Conservation (phyloP, 2,797 vertebrate species). For the Microchirus variegatus region DNA sequence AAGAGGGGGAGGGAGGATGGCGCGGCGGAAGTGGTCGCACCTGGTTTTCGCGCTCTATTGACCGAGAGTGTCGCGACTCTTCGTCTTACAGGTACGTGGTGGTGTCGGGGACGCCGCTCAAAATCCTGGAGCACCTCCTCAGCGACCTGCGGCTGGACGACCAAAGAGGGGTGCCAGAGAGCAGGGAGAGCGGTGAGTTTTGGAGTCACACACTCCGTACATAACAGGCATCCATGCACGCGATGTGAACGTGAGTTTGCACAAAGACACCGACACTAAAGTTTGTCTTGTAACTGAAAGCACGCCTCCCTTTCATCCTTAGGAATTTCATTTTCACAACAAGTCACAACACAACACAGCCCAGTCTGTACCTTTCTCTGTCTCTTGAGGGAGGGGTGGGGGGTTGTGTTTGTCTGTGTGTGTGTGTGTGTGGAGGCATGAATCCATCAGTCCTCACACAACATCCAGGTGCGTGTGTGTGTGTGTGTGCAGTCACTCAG, state of each 20-base stretch:
- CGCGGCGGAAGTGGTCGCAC: conserved; percentile 7
- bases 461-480: conserved; percentile 29
- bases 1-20: conserved; percentile 36
- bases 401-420: conserved; percentile 1
- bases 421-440: conserved; percentile 5
- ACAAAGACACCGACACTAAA: background rate
- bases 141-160: conserved; percentile 94
- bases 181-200: conserved; percentile 91
- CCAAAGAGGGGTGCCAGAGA: conserved; percentile 80
- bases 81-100: conserved; percentile 92
- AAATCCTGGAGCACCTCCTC: conserved; percentile 97
- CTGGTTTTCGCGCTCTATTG: conserved; percentile 80
- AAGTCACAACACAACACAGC: conserved; percentile 60
- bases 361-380: conserved; percentile 8
- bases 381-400: conserved; percentile 12
- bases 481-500: conserved; percentile 16
- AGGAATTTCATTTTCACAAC: conserved; percentile 39
- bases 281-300: conserved; percentile 4
- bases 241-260: background rate
- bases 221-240: background rate
- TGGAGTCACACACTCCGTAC: background rate
- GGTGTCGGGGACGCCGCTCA: conserved; percentile 96
- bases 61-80: conserved; percentile 80
- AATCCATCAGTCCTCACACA: conserved; percentile 20
- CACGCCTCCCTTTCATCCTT: conserved; percentile 1